These are phyloP conservation scores for Circaetus cinerascens DNA, from an alignment of 2,113 vertebrate genomes.

Conservation along the genomic window DNA sequence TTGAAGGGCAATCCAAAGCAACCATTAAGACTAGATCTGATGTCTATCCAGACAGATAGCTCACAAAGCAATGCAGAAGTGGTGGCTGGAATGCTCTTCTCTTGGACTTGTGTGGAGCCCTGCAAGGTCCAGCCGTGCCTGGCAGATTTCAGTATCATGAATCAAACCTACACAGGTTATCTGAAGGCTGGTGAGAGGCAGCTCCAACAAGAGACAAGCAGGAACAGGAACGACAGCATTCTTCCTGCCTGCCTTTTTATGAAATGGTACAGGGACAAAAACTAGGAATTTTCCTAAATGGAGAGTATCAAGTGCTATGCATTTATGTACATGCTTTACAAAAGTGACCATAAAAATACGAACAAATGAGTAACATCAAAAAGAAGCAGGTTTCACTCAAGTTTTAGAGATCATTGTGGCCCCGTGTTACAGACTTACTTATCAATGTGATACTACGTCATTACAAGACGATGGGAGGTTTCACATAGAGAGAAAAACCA, in stretches of 20 bases:
- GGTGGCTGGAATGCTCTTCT: neutral
- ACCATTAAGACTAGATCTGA: neutral
- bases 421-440: neutral
- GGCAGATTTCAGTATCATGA: neutral
- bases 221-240: neutral
- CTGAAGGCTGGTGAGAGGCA: neutral
- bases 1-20: neutral
- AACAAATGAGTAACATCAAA: neutral
- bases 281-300: neutral
- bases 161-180: neutral
- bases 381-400: neutral
- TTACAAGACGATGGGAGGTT: neutral
- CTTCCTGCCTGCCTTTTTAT: neutral
- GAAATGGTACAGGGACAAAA: neutral
- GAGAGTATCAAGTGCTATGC: neutral
- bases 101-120: neutral
- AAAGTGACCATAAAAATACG: neutral
- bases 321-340: rapidly evolving
- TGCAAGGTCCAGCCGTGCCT: neutral
- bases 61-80: neutral
- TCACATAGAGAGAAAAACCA: neutral
- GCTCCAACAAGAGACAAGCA: neutral
- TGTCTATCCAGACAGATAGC: neutral
- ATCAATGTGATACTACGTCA: neutral
- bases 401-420: neutral